Evolutionary conservation across 2,113 vertebrate genomes (phyloP).

Genomic region (Psittacara wagleri): DNA sequence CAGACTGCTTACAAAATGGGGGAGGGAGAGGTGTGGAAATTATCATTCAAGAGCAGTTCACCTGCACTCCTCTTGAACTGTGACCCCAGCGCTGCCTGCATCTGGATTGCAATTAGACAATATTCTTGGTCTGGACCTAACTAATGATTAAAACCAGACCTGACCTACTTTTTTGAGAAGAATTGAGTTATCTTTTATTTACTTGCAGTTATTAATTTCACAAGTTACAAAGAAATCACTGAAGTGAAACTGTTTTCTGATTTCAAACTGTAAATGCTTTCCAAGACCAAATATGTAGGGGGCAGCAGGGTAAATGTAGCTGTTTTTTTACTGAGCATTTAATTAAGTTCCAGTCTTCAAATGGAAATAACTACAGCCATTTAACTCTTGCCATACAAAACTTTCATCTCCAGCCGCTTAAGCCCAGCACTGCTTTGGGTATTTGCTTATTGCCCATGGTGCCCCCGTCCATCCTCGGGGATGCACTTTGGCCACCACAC

Average conservation of each 20-base stretch:
- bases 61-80: not conserved
- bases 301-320: not conserved
- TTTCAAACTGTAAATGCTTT: not conserved
- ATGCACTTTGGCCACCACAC: not conserved
- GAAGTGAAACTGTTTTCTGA: not conserved
- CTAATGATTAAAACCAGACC: conserved; percentile 16
- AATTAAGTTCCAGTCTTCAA: not conserved
- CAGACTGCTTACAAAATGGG: not conserved
- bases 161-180: not conserved
- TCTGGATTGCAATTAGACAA: not conserved
- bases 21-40: not conserved
- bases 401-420: not conserved
- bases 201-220: not conserved
- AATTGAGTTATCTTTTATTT: conserved; percentile 12
- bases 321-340: not conserved
- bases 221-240: conserved; percentile 12
- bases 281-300: not conserved
- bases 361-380: not conserved
- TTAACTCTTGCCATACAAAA: not conserved
- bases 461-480: not conserved
- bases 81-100: not conserved
- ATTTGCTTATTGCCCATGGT: accelerated
- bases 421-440: not conserved
- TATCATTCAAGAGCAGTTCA: not conserved
- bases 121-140: not conserved